Evolutionary conservation across 2,113 vertebrate species (phyloP), one percentile per base, ranked within the genome.

Genomic region (Chamaea fasciata): DNA sequence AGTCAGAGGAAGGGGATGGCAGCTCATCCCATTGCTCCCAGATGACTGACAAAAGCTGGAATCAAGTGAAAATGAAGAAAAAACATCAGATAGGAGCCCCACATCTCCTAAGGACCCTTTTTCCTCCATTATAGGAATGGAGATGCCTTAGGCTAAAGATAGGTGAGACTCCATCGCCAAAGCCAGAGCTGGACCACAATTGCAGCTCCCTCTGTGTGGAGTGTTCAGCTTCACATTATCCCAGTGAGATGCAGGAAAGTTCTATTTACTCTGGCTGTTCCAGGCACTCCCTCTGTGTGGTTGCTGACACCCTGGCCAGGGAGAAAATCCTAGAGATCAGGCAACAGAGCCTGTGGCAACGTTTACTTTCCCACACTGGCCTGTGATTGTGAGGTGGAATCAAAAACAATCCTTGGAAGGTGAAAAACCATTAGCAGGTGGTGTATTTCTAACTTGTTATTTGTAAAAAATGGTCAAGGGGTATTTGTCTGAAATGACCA

Each of bases 131-230:
- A 9, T 2, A 39, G 49, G 31, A 64, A 44, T 35, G 26, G 76
- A 79, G 20, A 30, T 30, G 19, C 28, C 30, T 27, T 60, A 77
- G 18, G 11, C 14, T 69, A 11, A 63, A 33, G 46, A 41, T 11
- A 77, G 46, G 18, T 47, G n/a, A 79, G 55, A 30, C 18, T 74
- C 20, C 37, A 65, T 41, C 56, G 86, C 71, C 56, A 70, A 57
- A 80, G 18, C 14, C 35, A 57, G 47, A 67, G 13, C 15, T 1
- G 0, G 42, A 49, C 4, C 21, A 49, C 15, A 33, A 6, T 31
- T 53, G 11, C 31, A 84, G n/a, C 17, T 39, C n/a, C 15, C 9
- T 46, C 0, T 0, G 4, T 30, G 70, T 20, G 53, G 12, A 6
- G 18, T 28, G 23, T 41, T 74, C 37, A 49, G 16, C 24, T 65